phyloP scores from a whole-genome alignment of 2,113 vertebrate species.

The Mormyrus lacerda region DNA sequence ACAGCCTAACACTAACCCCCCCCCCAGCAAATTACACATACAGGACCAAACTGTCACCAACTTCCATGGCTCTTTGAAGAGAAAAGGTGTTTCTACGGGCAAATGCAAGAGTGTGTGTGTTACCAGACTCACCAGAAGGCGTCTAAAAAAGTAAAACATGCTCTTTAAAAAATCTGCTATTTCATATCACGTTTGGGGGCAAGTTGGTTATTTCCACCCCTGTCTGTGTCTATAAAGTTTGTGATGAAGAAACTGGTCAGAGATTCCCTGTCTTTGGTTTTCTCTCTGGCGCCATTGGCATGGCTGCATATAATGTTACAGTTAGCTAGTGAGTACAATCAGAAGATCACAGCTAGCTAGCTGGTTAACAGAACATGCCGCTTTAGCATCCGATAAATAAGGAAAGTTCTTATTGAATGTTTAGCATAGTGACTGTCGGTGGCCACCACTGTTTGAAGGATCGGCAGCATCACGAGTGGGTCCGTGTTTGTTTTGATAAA shows the following conservation, averaged over 20 bases:
- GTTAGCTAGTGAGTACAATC: not conserved
- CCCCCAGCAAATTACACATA: not conserved
- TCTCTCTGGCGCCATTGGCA: not conserved
- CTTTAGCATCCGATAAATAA: not conserved
- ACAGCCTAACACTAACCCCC: not conserved
- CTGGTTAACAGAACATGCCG: not conserved
- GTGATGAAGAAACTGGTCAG: not conserved
- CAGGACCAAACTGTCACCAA: not conserved
- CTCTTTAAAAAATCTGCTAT: not conserved
- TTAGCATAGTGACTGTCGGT: not conserved
- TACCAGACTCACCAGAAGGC: not conserved
- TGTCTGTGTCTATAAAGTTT: not conserved
- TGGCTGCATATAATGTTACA: not conserved
- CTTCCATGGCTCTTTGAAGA: not conserved
- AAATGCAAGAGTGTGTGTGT: not conserved
- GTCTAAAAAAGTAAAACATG: not conserved
- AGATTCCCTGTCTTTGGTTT: not conserved
- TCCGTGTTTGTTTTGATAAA: not conserved
- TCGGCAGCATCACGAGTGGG: not conserved
- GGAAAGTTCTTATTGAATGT: not conserved
- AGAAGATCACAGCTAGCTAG: not conserved
- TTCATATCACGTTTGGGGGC: not conserved
- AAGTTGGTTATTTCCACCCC: not conserved
- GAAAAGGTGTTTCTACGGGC: not conserved
- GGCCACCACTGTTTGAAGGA: not conserved